phyloP scores from a whole-genome alignment of 2,113 vertebrate genomes.

The Rhinogobius similis region DNA sequence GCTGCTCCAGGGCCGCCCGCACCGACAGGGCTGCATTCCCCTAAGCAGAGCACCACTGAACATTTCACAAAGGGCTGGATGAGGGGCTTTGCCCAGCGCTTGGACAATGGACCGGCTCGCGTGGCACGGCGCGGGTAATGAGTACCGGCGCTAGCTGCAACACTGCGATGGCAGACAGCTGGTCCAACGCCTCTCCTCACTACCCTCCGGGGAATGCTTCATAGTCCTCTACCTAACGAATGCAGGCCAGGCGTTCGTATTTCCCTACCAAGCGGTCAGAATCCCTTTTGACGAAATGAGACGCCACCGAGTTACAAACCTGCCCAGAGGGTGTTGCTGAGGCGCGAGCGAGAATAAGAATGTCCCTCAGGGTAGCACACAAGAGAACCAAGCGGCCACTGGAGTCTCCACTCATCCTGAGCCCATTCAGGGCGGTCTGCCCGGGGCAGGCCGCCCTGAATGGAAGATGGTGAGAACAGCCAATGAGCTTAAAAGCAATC shows the following conservation, averaged over 20 bases:
- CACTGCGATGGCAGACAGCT: conserved; percentile 45
- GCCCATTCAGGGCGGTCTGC: conserved; percentile 55
- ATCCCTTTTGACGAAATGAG: conserved; percentile 75
- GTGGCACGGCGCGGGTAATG: conserved; percentile 29
- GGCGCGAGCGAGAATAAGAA: conserved; percentile 52
- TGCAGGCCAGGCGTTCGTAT: conserved; percentile 54
- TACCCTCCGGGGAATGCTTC: conserved; percentile 66
- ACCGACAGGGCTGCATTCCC: conserved; percentile 62
- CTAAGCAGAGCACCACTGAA: conserved; percentile 66
- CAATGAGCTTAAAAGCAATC: conserved; percentile 77
- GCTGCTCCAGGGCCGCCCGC: conserved; percentile 42
- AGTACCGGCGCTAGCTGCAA: conserved; percentile 33
- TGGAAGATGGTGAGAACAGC: conserved; percentile 58
- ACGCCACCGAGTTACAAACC: conserved; percentile 68
- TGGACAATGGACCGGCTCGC: conserved; percentile 37
- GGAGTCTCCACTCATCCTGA: conserved; percentile 42
- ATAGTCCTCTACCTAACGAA: conserved; percentile 59
- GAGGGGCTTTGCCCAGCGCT: conserved; percentile 56
- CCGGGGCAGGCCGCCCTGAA: conserved; percentile 32
- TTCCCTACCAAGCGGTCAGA: conserved; percentile 72
- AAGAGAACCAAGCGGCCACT: conserved; percentile 30
- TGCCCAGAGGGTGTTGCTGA: conserved; percentile 64
- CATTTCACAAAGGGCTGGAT: conserved; percentile 70
- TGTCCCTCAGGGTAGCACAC: conserved; percentile 56
- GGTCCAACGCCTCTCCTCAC: conserved; percentile 60